phyloP scores from a whole-genome alignment of 1,140 invertebrate species.

The Orchesella cincta region DNA sequence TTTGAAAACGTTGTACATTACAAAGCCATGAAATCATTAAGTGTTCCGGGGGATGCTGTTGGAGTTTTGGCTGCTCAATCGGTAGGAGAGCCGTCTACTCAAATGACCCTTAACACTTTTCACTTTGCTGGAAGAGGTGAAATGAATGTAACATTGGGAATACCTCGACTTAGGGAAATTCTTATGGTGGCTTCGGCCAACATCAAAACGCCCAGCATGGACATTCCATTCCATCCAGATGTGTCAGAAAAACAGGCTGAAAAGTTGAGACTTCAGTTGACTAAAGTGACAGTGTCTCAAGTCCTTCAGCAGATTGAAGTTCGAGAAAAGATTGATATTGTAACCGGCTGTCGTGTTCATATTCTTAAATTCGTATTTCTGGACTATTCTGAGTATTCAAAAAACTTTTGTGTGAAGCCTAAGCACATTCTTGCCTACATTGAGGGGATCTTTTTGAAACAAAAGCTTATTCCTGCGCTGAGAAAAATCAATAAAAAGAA shows the following conservation, averaged over 20 bases:
- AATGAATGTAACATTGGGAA: conserved; percentile 99
- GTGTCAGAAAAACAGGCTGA: conserved; percentile 64
- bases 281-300: conserved; percentile 73
- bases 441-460: conserved; percentile 52
- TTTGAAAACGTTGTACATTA: conserved; percentile 72
- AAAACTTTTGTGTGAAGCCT: conserved; percentile 70
- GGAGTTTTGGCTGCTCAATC: conserved; percentile 92
- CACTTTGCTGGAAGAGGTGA: conserved; percentile 99
- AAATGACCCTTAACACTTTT: conserved; percentile 99
- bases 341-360: conserved; percentile 31
- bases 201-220: conserved; percentile 95
- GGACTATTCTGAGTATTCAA: conserved; percentile 69
- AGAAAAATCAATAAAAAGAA: conserved; percentile 63
- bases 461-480: conserved; percentile 55
- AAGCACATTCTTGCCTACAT: conserved; percentile 62
- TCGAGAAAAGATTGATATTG: conserved; percentile 62
- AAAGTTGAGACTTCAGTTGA: conserved; percentile 69
- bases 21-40: conserved; percentile 75
- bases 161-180: conserved; percentile 93
- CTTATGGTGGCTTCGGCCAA: conserved; percentile 90
- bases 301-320: conserved; percentile 76
- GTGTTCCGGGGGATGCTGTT: conserved; percentile 91
- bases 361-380: conserved; percentile 68
- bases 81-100: conserved; percentile 97
- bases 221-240: conserved; percentile 72